phyloP scores from a whole-genome alignment of 2,888 invertebrate species.

The Dolichopus griseipennis region DNA sequence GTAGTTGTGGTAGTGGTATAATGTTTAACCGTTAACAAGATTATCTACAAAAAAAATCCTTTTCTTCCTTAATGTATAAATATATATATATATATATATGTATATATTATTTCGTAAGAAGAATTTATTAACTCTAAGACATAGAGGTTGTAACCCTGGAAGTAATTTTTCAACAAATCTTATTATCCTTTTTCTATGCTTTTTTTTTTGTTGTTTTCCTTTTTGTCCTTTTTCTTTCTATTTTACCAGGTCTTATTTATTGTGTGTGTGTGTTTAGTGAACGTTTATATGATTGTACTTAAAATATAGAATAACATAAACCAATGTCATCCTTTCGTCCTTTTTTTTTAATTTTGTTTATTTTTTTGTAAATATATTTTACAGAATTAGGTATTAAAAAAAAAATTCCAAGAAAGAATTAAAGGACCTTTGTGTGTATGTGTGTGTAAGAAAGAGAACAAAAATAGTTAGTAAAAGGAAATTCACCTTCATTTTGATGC shows the following conservation, averaged over 20 bases:
- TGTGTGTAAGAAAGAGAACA: too few relatives aligned
- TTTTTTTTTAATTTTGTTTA: not conserved
- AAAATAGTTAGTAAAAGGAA: too few relatives aligned
- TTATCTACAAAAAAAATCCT: not conserved
- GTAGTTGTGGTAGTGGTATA: not conserved
- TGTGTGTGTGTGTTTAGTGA: not conserved
- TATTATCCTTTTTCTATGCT: not conserved
- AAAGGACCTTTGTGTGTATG: too few relatives aligned
- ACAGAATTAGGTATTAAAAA: not conserved
- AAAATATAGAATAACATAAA: not conserved
- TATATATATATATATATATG: not conserved
- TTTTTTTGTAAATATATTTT: not conserved
- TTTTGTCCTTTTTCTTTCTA: not conserved
- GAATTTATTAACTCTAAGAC: not conserved
- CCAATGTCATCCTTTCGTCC: not conserved
- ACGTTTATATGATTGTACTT: too few relatives aligned
- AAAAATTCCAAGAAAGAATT: too few relatives aligned
- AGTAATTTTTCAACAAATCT: constrained; percentile 1
- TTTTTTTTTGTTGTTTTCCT: too few relatives aligned
- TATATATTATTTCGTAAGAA: not conserved
- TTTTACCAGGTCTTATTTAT: not conserved
- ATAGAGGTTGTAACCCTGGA: constrained; percentile 6
- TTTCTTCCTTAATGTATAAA: not conserved
- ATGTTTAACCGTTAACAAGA: constrained; percentile 2
- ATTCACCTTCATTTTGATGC: not conserved